Evolutionary conservation across 2,888 invertebrate genomes (phyloP), one percentile per base, ranked within the genome.

Genomic region (Troides aeacus): DNA sequence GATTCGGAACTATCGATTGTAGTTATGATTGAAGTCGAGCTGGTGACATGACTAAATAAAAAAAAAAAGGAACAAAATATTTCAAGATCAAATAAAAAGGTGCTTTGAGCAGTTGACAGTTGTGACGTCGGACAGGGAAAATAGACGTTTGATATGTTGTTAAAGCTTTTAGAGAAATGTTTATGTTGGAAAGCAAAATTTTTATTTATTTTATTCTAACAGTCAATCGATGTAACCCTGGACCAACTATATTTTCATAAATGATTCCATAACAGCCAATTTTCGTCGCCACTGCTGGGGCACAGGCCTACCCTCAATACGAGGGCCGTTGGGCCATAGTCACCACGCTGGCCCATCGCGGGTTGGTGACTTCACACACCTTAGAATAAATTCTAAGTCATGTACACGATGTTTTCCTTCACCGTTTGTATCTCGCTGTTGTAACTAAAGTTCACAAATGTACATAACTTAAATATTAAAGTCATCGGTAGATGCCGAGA

Each of bases 51-150:
- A 66, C 71, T 50, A 53, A 70, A 53, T n/a, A 73, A 59, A 69
- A 57, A 68, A 68, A 21, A 58, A 71, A 70, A 66, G 58, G 64
- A 63, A 71, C 36, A 66, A 69, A 73, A 68, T 66, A 70, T 70
- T 71, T 68, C 66, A 66, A 71, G 66, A 73, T 73, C 70, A 73
- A 73, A 73, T 67, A 70, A 56, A 67, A 68, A 64, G 17, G 4
- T 6, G 57, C 65, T 57, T 65, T 58, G 58, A 58, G 56, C 65
- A 57, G 59, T 66, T 65, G 69, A 65, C 69, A 68, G 60, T 57
- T 17, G 21, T 57, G 46, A 65, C 21, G 59, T 53, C 68, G 61
- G 42, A 46, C 46, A 60, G 60, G 59, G 46, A 24, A 56, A 64
- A 21, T 24, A 30, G 42, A n/a, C 42, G 53, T 69, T 62, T 39